Evolutionary conservation across 1,140 invertebrate species (phyloP).

Genomic region (Ridgeia piscesae): DNA sequence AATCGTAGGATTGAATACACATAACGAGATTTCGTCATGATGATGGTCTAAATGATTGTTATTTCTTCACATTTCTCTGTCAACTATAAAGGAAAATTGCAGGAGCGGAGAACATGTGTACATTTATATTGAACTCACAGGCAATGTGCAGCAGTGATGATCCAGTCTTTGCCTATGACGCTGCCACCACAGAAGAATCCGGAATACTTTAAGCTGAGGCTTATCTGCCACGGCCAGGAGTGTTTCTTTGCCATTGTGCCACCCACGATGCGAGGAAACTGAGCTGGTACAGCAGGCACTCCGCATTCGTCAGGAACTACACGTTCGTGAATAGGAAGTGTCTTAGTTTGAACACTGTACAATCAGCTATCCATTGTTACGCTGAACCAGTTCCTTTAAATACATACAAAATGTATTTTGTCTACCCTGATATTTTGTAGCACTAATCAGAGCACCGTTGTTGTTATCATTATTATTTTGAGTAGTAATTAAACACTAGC

Average conservation of each 20-base stretch:
- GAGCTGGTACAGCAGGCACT: neutral
- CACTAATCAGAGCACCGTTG: too few relatives aligned
- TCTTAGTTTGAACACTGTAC: neutral
- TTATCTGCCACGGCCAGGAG: slow-evolving; percentile 8
- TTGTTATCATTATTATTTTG: too few relatives aligned
- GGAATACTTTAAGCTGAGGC: neutral
- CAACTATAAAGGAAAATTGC: too few relatives aligned
- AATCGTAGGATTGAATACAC: too few relatives aligned
- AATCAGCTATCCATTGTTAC: too few relatives aligned
- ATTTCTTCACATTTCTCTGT: too few relatives aligned
- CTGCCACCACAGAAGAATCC: neutral
- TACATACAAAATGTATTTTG: too few relatives aligned
- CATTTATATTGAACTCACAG: neutral
- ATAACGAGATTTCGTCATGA: neutral
- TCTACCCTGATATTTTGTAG: too few relatives aligned
- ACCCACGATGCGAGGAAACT: slow-evolving; percentile 1
- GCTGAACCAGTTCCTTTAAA: too few relatives aligned
- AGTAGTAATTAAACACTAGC: too few relatives aligned
- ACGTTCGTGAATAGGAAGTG: neutral
- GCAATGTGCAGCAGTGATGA: neutral
- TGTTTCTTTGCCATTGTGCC: neutral
- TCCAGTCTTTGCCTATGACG: neutral
- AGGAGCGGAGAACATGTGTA: neutral
- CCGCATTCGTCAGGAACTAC: neutral
- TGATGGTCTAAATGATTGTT: neutral